Evolutionary conservation across 1,140 invertebrate genomes (phyloP).

Genomic region (Spodoptera frugiperda): DNA sequence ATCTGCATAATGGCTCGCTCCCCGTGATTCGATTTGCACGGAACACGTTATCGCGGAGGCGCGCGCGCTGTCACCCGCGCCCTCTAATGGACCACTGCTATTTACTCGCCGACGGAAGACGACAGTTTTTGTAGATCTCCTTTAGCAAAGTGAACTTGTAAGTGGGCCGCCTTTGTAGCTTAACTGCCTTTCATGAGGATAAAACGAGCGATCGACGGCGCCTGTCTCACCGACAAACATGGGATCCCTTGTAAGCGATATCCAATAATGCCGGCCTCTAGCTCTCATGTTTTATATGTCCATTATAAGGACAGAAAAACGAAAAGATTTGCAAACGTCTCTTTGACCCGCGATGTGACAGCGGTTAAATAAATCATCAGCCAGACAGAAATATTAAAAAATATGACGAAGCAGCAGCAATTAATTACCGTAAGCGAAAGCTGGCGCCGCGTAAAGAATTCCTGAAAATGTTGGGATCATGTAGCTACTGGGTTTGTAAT

Average conservation of each 20-base stretch:
- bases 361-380: constrained; percentile 53
- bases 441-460: constrained; percentile 46
- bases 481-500: constrained; percentile 45
- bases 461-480: constrained; percentile 45
- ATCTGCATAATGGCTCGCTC: constrained; percentile 80
- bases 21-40: constrained; percentile 77
- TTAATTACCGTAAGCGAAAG: constrained; percentile 56
- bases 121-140: constrained; percentile 64
- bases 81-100: constrained; percentile 70
- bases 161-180: constrained; percentile 61
- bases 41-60: constrained; percentile 65
- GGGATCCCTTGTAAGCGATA: constrained; percentile 68
- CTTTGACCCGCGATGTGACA: constrained; percentile 30
- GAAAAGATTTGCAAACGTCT: constrained; percentile 45
- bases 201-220: constrained; percentile 59
- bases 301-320: constrained; percentile 55
- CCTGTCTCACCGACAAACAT: constrained; percentile 60
- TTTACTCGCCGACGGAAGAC: constrained; percentile 63
- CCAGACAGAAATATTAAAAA: constrained; percentile 62
- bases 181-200: constrained; percentile 61
- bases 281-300: constrained; percentile 59
- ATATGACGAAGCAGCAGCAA: constrained; percentile 57
- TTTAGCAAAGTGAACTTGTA: constrained; percentile 61
- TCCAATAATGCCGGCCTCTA: constrained; percentile 66
- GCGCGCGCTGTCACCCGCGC: constrained; percentile 46